Conservation (phyloP, 2,113 vertebrate species). For the Corynorhinus townsendii region DNA sequence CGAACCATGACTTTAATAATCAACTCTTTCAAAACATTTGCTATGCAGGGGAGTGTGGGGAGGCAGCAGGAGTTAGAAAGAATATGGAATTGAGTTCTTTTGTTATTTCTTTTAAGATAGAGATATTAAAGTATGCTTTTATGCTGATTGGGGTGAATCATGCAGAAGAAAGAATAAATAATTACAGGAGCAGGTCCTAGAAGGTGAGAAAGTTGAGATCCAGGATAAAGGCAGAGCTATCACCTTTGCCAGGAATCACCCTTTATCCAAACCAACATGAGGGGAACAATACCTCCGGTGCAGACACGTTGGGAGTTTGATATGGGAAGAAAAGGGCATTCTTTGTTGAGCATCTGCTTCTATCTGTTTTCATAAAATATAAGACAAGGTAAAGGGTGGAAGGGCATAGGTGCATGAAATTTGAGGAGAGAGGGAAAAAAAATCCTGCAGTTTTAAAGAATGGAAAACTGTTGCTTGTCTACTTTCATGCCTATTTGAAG, state of each 20-base stretch:
- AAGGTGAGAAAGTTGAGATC: background rate
- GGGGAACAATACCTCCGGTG: background rate
- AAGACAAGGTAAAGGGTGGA: slow-evolving; percentile 16
- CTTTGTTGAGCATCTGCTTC: slow-evolving; percentile 30
- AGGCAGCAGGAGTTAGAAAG: background rate
- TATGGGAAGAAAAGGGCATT: background rate
- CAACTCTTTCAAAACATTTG: background rate
- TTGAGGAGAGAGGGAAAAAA: background rate
- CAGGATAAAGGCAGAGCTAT: background rate
- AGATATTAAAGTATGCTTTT: background rate
- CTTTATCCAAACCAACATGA: background rate
- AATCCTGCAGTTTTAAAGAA: background rate
- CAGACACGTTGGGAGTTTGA: background rate
- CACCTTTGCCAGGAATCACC: rapidly evolving
- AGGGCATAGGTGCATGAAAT: slow-evolving; percentile 30
- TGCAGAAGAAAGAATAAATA: background rate
- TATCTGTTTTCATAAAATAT: slow-evolving; percentile 13
- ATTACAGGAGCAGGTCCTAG: background rate
- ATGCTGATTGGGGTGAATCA: background rate
- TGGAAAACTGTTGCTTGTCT: background rate
- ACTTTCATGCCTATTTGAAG: background rate
- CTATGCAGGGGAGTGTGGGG: background rate
- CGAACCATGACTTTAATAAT: background rate
- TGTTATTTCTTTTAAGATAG: background rate
- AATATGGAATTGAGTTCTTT: background rate